A percentile compares a stretch with the other conserved stretches of the same genome.
Conservation (phyloP, 2,888 invertebrate genomes). For the Nephrotoma guestfalica region DNA sequence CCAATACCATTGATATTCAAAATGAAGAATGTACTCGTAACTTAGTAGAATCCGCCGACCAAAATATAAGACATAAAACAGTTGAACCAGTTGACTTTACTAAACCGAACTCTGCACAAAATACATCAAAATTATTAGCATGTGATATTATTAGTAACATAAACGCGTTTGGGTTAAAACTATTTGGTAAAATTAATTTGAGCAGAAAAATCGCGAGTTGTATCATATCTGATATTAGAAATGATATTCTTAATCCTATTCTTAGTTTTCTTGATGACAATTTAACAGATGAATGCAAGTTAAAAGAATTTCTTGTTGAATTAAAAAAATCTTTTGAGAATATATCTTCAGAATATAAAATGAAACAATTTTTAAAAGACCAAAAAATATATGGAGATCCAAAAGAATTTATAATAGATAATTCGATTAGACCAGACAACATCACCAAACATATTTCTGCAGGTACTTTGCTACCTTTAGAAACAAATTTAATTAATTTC, state of each 20-base stretch:
- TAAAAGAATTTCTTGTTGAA: background rate
- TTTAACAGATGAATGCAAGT: background rate
- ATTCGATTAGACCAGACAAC: background rate
- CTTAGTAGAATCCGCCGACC: background rate
- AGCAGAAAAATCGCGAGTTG: background rate
- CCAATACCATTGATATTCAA: background rate
- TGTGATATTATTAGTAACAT: background rate
- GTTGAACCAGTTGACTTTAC: background rate
- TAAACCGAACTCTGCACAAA: background rate
- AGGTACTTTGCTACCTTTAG: conserved; percentile 6
- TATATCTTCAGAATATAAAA: conserved; percentile 5
- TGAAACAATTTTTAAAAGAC: too few species aligned
- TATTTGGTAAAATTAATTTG: conserved; percentile 1
- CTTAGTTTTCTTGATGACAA: background rate
- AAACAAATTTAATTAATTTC: conserved; percentile 2
- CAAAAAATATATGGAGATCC: conserved; percentile 4
- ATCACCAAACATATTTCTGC: background rate
- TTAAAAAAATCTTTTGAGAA: background rate
- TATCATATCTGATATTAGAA: conserved; percentile 5
- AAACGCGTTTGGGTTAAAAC: background rate
- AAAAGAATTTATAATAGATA: conserved; percentile 9
- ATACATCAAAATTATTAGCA: background rate
- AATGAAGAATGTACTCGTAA: background rate
- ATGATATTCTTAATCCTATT: background rate
- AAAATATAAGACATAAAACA: background rate